Conservation (phyloP, 2,113 vertebrate species). For the Neogobius melanostomus region DNA sequence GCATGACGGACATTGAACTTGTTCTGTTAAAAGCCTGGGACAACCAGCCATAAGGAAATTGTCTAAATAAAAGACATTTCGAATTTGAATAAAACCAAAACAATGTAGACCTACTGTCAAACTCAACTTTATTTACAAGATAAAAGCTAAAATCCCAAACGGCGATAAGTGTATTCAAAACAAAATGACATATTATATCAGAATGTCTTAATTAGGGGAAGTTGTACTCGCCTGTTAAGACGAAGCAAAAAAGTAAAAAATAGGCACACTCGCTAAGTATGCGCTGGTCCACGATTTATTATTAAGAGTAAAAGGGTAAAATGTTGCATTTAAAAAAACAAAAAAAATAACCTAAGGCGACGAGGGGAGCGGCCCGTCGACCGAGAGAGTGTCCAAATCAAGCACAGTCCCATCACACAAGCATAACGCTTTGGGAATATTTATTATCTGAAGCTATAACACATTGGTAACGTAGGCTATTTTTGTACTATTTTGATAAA, state of each 20-base stretch:
- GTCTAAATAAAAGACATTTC: no score
- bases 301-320: neutral
- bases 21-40: no score
- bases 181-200: no score
- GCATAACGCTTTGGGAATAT: slow-evolving; percentile 42
- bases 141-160: no score
- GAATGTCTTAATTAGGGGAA: neutral
- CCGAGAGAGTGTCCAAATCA: slow-evolving; percentile 41
- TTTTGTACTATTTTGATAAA: slow-evolving; percentile 45
- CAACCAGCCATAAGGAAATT: no score
- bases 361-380: slow-evolving; percentile 20
- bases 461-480: slow-evolving; percentile 49
- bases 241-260: neutral
- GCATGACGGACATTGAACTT: no score
- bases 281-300: slow-evolving; percentile 36
- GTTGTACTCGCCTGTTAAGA: neutral
- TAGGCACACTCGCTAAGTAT: neutral
- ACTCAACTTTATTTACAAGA: no score
- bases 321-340: neutral
- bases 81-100: no score
- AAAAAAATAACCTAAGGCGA: neutral
- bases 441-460: slow-evolving; percentile 39
- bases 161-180: no score
- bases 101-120: no score
- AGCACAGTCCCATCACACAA: slow-evolving; percentile 40